Evolutionary conservation across 2,888 invertebrate species (phyloP), one percentile per base, ranked within the genome.

Genomic region (Trachelus troglodyta): DNA sequence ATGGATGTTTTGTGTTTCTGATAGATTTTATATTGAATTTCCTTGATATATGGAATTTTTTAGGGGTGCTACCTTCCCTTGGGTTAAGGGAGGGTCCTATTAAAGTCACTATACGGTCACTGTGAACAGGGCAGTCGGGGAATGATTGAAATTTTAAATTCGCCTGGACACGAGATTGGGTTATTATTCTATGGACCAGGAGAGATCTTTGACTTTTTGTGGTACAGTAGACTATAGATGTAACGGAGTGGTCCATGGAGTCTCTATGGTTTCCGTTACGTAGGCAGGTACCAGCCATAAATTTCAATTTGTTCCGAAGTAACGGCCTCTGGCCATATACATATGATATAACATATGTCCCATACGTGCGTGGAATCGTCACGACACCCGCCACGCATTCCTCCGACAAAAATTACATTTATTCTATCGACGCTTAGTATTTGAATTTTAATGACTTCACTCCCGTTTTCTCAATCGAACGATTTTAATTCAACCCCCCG

Each of bases 261-360:
- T 56, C 40, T 23, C 71, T 12, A 71, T 9, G 15, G 31, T 71
- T 71, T 31, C 31, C 71, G 71, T 71, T 31, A 69, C 33, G 12
- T 11, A 71, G 71, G 31, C 71, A 33, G 71, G 31, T 71, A 71
- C 71, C 11, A 71, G 71, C 33, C 3, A 31, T 71, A 71, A 71
- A 71, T 71, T 71, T 71, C 71, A 71, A 71, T 71, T 71, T 71
- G 31, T 71, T 31, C 71, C 71, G 12, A 69, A 31, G 31, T 71
- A 71, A 71, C 31, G 71, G 71, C 31, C 31, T 30, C 71, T 69
- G 71, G 71, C 33, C 71, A 33, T 69, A 69, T 30, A 69, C 71
- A 31, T 69, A 30, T 30, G 33, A 33, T 69, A 30, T 69, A 69
- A 69, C 71, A 33, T 31, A 69, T 69, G 15, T 15, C 31, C 11